These are phyloP conservation scores for Zosterops pallidus DNA, from an alignment of 2,113 vertebrate genomes.

Conservation along the genomic window DNA sequence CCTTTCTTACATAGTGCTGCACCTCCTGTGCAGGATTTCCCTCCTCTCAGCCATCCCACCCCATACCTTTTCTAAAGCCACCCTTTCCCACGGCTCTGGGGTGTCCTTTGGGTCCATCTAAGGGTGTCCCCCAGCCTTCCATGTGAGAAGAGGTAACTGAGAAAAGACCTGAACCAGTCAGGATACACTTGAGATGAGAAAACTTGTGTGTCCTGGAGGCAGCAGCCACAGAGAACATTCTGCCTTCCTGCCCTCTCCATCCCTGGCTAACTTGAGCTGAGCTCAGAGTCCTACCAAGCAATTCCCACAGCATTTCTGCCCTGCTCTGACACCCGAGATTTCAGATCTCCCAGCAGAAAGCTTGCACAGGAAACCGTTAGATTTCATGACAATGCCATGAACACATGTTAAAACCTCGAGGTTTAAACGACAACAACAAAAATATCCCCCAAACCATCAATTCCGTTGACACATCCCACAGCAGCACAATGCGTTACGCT, in stretches of 20 bases:
- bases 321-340: neutral
- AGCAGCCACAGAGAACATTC: neutral
- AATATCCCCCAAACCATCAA: neutral
- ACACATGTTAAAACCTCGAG: neutral
- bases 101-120: neutral
- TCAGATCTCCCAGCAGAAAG: neutral
- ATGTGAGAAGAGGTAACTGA: neutral
- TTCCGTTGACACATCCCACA: neutral
- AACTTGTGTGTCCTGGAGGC: neutral
- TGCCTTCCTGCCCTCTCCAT: neutral
- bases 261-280: neutral
- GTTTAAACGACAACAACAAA: neutral
- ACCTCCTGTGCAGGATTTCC: neutral
- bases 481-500: accelerated
- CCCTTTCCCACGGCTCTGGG: neutral
- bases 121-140: neutral
- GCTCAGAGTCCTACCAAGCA: neutral
- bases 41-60: neutral
- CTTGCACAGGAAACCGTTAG: neutral
- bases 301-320: neutral
- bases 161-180: neutral
- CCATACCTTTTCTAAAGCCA: neutral
- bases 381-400: neutral
- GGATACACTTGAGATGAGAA: neutral
- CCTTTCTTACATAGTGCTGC: neutral